A percentile compares a stretch with the other conserved stretches of the same genome.
phyloP scores from a whole-genome alignment of 2,113 vertebrate species.

The Myotis yumanensis region DNA sequence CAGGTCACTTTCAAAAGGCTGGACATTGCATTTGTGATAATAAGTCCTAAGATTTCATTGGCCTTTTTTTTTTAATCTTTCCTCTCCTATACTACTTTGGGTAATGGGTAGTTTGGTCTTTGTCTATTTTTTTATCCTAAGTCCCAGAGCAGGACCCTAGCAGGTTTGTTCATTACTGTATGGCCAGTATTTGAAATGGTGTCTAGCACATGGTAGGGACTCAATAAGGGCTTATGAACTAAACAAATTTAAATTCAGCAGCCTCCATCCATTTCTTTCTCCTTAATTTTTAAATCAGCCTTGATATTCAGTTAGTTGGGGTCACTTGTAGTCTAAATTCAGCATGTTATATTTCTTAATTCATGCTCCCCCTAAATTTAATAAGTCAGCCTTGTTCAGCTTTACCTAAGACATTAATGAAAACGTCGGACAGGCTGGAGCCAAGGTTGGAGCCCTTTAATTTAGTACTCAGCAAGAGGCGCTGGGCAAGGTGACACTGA shows the following conservation, averaged over 20 bases:
- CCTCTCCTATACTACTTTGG: background rate
- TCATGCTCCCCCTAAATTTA: conserved; percentile 51
- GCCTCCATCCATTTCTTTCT: background rate
- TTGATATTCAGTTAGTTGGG: conserved; percentile 57
- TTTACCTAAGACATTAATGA: conserved; percentile 32
- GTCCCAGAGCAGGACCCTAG: background rate
- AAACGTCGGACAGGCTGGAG: conserved; percentile 29
- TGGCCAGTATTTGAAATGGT: background rate
- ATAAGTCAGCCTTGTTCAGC: conserved; percentile 43
- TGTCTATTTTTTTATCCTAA: background rate
- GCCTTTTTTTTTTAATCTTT: background rate
- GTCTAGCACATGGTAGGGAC: background rate
- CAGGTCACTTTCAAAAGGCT: background rate
- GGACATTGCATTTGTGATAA: background rate
- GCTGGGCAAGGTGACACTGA: background rate
- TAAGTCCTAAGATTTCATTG: background rate
- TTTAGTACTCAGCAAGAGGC: background rate
- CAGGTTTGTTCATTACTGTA: background rate
- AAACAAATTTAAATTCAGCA: conserved; percentile 20
- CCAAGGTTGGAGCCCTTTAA: background rate
- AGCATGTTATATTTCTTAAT: conserved; percentile 57
- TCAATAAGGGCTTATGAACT: background rate
- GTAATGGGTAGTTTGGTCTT: background rate
- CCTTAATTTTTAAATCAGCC: conserved; percentile 60
- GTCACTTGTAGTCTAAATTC: conserved; percentile 40